Evolutionary conservation across 2,797 vertebrate species (phyloP), one percentile per base, ranked within the genome.

Genomic region (Mus minutoides): DNA sequence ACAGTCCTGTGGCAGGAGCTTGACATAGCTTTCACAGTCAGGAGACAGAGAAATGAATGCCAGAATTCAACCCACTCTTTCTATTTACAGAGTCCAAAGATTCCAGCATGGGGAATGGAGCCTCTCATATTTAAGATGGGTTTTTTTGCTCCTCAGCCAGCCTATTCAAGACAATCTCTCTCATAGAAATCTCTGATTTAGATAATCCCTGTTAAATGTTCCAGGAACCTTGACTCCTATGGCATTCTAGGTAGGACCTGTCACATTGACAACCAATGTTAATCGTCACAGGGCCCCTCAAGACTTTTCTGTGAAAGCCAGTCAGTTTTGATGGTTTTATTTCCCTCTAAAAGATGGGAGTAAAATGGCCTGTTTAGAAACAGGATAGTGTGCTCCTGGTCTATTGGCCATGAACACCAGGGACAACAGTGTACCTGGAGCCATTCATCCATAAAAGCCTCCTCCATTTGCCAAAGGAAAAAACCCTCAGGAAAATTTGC

Each of bases 381-480:
- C 79, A 75, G 26, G 52, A 49, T 22, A 54, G 13, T 89, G 22
- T 17, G 26, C 14, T 73, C 76, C 13, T 40, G 31, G 77, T 84
- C 84, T 96, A 11, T 34, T 46, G 29, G 12, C 40, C 54, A 54
- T 67, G 94, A 86, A 34, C 43, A 84, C 3, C 0, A 56, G 0
- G 90, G 79, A 90, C n/a, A n/a, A 76, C 37, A 49, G 88, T 29
- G 94, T 11, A 87, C 91, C 34, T 79, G 60, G 46, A 58, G 22
- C 31, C 7, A 12, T 69, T 13, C 31, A 6, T 73, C 88, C 1
- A 21, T 84, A 21, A 3, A 24, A 78, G 88, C 62, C 90, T 80
- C 79, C 94, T 7, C 26, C 10, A 79, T n/a, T 86, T 77, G 37
- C 7, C 86, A 60, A 92, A 71, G 89, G 90, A 49, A 92, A 90